Evolutionary conservation across 2,888 invertebrate genomes (phyloP).

Genomic region (Eustalomyia histrio): DNA sequence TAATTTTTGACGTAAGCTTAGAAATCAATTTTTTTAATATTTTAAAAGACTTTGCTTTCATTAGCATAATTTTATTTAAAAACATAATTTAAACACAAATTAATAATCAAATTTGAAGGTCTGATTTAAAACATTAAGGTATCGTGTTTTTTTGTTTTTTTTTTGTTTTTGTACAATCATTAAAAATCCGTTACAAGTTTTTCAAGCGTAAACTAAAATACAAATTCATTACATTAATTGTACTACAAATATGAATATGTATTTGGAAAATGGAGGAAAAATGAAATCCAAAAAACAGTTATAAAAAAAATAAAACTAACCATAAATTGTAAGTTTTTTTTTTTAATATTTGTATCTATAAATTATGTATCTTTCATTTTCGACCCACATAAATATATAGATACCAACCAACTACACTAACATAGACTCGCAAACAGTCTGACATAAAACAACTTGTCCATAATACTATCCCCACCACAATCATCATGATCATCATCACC

Average conservation of each 20-base stretch:
- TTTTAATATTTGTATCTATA: constrained; percentile 1
- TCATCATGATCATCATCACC: constrained; percentile 21
- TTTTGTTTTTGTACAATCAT: neutral
- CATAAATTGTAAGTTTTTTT: neutral
- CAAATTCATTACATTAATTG: constrained; percentile 1
- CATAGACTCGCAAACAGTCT: neutral
- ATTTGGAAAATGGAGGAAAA: neutral
- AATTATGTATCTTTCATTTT: constrained; percentile 31
- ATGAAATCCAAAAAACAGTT: neutral
- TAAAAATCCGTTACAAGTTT: neutral
- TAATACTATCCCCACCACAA: neutral
- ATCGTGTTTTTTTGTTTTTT: neutral
- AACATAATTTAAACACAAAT: neutral
- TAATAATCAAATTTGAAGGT: neutral
- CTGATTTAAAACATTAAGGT: neutral
- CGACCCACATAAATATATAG: constrained; percentile 31
- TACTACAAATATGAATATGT: neutral
- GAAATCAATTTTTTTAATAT: too few species aligned
- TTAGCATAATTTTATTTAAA: neutral
- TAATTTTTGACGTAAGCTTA: too few species aligned
- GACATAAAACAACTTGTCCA: constrained; percentile 20
- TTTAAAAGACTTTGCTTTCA: too few species aligned
- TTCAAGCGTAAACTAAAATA: constrained; percentile 6
- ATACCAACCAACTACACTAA: neutral
- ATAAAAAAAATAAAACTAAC: neutral